A percentile compares a stretch with the other conserved stretches of the same genome.
phyloP scores from a whole-genome alignment of 2,797 vertebrate genomes.

The Gallirallus australis region DNA sequence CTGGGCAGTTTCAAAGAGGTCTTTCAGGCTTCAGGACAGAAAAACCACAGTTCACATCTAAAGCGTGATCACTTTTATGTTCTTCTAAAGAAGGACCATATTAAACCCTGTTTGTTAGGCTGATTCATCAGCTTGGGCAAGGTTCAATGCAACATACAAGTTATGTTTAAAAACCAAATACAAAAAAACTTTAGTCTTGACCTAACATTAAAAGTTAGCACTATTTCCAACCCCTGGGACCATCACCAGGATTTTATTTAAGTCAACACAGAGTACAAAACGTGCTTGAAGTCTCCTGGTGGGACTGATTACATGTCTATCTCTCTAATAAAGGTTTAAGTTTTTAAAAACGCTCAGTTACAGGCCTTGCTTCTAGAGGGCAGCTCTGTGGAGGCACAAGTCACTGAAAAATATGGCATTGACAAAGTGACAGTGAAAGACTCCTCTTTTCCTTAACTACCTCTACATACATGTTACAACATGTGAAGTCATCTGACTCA shows the following conservation, averaged over 20 bases:
- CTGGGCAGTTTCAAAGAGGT: not conserved
- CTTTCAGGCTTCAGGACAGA: not conserved
- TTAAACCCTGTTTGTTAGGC: not conserved
- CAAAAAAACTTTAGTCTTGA: not conserved
- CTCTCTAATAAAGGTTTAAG: not conserved
- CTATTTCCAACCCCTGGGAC: not conserved
- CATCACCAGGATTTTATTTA: not conserved
- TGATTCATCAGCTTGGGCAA: not conserved
- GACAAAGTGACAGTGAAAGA: not conserved
- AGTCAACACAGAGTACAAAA: not conserved
- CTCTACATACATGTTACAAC: not conserved
- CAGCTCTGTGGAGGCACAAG: not conserved
- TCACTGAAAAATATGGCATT: not conserved
- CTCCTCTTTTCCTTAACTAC: not conserved
- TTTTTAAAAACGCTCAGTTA: accelerated
- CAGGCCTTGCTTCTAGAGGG: not conserved
- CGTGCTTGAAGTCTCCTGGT: not conserved
- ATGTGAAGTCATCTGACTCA: not conserved
- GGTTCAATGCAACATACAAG: not conserved
- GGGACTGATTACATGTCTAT: not conserved
- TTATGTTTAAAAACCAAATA: not conserved
- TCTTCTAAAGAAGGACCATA: not conserved
- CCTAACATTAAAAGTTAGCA: not conserved
- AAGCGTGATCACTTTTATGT: not conserved
- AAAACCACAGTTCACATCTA: not conserved